A percentile compares a stretch with the other conserved stretches of the same genome.
phyloP scores from a whole-genome alignment of 2,113 vertebrate genomes.

The Halichoeres trimaculatus region DNA sequence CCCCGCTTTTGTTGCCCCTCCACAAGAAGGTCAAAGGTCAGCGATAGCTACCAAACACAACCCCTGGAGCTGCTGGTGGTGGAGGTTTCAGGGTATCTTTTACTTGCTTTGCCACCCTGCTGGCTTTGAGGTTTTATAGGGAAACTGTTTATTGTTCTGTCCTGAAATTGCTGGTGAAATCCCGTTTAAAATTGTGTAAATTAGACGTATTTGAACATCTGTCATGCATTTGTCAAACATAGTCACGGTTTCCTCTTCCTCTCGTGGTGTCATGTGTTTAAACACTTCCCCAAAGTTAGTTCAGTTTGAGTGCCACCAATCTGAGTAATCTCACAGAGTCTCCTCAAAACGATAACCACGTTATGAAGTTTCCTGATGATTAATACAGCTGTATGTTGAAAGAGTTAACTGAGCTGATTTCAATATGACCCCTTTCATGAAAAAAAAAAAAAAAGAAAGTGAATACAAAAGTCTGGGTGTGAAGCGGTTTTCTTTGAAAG shows the following conservation, averaged over 20 bases:
- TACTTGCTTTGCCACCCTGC: slow-evolving; percentile 6
- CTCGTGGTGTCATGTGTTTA: slow-evolving; percentile 46
- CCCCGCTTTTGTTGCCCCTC: neutral
- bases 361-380: neutral
- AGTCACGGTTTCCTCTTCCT: slow-evolving; percentile 48
- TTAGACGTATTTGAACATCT: slow-evolving; percentile 45
- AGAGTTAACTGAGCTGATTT: neutral
- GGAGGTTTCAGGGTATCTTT: neutral
- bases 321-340: too few relatives aligned
- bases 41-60: slow-evolving; percentile 19
- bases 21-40: slow-evolving; percentile 41
- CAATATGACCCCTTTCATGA: neutral
- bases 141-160: neutral
- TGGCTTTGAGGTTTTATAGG: neutral
- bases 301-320: slow-evolving; percentile 4
- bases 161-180: slow-evolving; percentile 5
- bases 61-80: neutral
- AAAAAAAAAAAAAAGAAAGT: neutral
- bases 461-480: neutral
- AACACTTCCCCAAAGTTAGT: slow-evolving; percentile 63
- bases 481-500: slow-evolving; percentile 20
- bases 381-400: neutral
- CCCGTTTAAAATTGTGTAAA: slow-evolving; percentile 18
- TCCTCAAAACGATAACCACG: neutral
- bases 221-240: slow-evolving; percentile 34